Conservation (phyloP, 2,113 vertebrate species). For the Dromas ardeola region DNA sequence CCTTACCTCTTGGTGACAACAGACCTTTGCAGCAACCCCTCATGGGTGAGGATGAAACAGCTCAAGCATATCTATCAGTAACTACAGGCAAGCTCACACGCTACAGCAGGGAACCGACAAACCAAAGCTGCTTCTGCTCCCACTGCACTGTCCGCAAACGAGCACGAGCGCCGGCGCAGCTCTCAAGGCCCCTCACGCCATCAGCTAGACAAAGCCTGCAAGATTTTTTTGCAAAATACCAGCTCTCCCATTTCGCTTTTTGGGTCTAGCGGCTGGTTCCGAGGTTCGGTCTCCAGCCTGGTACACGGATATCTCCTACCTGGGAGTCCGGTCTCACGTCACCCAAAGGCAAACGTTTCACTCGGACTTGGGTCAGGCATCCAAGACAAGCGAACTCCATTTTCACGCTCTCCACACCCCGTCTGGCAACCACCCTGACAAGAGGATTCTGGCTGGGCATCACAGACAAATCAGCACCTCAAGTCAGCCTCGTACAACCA, state of each 20-base stretch:
- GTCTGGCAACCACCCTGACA: not conserved
- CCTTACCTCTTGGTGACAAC: not conserved
- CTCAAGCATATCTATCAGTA: rapidly evolving
- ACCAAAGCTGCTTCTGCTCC: not conserved
- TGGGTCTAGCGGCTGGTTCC: not conserved
- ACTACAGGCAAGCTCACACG: not conserved
- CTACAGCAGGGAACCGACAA: rapidly evolving
- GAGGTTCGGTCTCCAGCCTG: not conserved
- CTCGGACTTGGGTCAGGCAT: rapidly evolving
- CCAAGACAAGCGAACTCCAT: not conserved
- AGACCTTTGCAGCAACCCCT: rapidly evolving
- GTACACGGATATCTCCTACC: too few relatives aligned
- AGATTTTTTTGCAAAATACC: not conserved
- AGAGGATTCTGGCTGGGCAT: too few relatives aligned
- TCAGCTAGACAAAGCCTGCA: rapidly evolving
- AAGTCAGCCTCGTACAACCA: not conserved
- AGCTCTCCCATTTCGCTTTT: not conserved
- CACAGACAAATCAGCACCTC: not conserved
- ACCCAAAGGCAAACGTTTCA: not conserved
- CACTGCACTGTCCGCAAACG: rapidly evolving
- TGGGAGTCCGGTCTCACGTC: too few relatives aligned
- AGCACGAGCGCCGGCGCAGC: not conserved
- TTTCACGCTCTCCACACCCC: not conserved
- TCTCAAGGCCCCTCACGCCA: not conserved
- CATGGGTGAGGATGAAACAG: rapidly evolving